These are phyloP conservation scores for Plutomurus gul DNA, from an alignment of 1,140 invertebrate genomes.

Conservation along the genomic window DNA sequence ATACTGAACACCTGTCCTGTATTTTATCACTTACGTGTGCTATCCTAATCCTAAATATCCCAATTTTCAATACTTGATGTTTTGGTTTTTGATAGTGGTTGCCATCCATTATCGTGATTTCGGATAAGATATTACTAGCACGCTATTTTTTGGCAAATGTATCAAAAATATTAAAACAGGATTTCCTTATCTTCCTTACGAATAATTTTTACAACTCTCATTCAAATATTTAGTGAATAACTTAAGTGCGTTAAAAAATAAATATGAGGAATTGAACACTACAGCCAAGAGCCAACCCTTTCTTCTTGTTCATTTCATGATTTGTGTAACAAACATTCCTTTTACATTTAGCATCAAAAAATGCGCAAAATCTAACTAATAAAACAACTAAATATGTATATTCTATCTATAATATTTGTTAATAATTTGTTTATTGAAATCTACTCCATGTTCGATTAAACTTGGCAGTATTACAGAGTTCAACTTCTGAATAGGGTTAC, in stretches of 20 bases:
- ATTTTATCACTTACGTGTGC: slow-evolving; percentile 29
- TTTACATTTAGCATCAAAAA: too few relatives aligned
- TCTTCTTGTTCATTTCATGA: too few relatives aligned
- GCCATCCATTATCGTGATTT: slow-evolving; percentile 28
- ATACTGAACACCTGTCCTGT: slow-evolving; percentile 21
- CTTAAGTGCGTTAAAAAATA: slow-evolving; percentile 21
- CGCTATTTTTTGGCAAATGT: slow-evolving; percentile 28
- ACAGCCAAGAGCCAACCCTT: too few relatives aligned
- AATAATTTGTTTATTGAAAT: slow-evolving; percentile 10
- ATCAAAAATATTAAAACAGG: slow-evolving; percentile 7
- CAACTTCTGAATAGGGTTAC: not conserved
- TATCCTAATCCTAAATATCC: not conserved
- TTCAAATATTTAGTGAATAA: slow-evolving; percentile 7
- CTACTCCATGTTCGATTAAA: slow-evolving; percentile 14
- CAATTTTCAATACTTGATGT: not conserved
- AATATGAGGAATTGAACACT: slow-evolving; percentile 8
- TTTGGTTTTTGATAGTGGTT: slow-evolving; percentile 13
- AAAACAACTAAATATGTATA: not conserved
- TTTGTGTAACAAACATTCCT: too few relatives aligned
- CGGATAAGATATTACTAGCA: slow-evolving; percentile 22
- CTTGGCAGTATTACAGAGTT: not conserved
- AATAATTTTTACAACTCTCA: slow-evolving; percentile 18
- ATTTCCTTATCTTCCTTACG: slow-evolving; percentile 16
- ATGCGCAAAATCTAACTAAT: too few relatives aligned
- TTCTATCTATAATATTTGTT: not conserved